These are phyloP conservation scores for Terrapene triunguis DNA, from an alignment of 2,113 vertebrate species.

Conservation along the genomic window DNA sequence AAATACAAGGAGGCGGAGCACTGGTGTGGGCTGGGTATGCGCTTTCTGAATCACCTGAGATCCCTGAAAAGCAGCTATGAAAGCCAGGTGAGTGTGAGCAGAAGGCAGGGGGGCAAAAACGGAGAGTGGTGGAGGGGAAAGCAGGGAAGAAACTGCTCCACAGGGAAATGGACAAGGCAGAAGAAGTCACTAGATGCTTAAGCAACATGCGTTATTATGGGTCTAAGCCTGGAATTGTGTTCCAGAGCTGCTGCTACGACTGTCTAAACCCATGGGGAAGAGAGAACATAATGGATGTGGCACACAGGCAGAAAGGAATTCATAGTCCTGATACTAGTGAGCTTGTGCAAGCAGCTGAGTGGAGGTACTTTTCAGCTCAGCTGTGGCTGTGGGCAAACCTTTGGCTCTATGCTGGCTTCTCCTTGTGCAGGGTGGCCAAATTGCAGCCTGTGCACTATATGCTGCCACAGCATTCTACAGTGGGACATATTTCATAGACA, in stretches of 20 bases:
- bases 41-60: slow-evolving; percentile 85
- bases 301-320: neutral
- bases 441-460: neutral
- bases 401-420: neutral
- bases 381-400: neutral
- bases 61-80: slow-evolving; percentile 89
- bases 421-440: neutral
- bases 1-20: slow-evolving; percentile 87
- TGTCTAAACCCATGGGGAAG: neutral
- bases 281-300: neutral
- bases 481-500: neutral
- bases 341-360: neutral
- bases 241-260: neutral
- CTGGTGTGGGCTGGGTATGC: slow-evolving; percentile 90
- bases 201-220: neutral
- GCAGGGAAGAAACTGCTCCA: neutral
- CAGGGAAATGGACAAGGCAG: neutral
- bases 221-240: neutral
- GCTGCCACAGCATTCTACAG: neutral
- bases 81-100: slow-evolving; percentile 80
- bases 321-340: neutral
- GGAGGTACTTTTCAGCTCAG: neutral
- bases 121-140: neutral
- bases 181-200: neutral
- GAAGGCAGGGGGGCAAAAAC: neutral